These are phyloP conservation scores for Archips xylosteana DNA, from an alignment of 2,888 invertebrate species.

Conservation along the genomic window DNA sequence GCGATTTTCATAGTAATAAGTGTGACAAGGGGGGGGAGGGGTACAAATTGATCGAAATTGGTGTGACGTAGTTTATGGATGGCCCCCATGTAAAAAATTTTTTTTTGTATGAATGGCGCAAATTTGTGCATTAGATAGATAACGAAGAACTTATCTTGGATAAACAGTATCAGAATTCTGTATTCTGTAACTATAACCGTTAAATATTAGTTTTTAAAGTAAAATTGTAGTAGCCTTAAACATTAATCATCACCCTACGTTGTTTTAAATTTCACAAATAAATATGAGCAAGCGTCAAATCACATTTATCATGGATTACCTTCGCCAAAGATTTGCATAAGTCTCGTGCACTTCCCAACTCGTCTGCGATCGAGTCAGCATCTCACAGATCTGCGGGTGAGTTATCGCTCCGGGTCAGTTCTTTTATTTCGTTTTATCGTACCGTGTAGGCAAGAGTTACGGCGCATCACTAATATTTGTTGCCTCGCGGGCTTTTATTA, in stretches of 20 bases:
- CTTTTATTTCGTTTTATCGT: conserved; percentile 67
- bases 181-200: no score
- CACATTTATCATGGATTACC: background rate
- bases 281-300: background rate
- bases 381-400: conserved; percentile 67
- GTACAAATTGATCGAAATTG: no score
- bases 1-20: no score
- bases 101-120: no score
- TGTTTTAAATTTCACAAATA: background rate
- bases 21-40: no score
- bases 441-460: conserved; percentile 55
- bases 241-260: background rate
- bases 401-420: conserved; percentile 61
- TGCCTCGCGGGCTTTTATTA: conserved; percentile 46
- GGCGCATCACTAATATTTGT: conserved; percentile 37
- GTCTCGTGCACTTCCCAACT: conserved; percentile 45
- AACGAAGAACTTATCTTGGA: no score
- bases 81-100: no score
- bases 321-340: background rate
- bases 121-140: no score
- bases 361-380: conserved; percentile 57
- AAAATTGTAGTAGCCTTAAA: background rate
- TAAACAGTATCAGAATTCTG: no score
- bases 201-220: no score
- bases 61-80: no score